phyloP scores from a whole-genome alignment of 2,113 vertebrate genomes.

The Cardinalis cardinalis region DNA sequence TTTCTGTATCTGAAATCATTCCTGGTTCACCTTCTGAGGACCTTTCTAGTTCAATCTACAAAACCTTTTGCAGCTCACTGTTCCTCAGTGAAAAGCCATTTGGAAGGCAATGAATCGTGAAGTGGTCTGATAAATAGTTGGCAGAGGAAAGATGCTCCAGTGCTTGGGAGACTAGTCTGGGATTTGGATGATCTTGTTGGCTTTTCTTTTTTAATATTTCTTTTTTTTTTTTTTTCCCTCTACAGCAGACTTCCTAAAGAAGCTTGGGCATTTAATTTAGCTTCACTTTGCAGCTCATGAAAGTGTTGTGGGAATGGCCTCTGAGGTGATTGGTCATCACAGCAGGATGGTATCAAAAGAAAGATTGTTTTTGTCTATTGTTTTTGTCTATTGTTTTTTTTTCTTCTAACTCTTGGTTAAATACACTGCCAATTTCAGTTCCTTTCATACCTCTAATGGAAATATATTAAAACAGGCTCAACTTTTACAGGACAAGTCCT shows the following conservation, averaged over 20 bases:
- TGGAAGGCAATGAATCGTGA: slow-evolving; percentile 42
- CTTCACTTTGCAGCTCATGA: neutral
- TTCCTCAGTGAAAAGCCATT: slow-evolving; percentile 43
- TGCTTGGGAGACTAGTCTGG: neutral
- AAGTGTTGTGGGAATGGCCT: neutral
- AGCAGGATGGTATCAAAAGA: neutral
- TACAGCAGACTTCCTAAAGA: neutral
- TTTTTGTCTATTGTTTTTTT: neutral
- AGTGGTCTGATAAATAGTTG: slow-evolving; percentile 18
- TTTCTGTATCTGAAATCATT: slow-evolving; percentile 58
- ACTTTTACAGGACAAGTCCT: neutral
- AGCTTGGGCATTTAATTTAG: neutral
- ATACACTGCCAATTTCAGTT: neutral
- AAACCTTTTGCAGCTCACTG: slow-evolving; percentile 44
- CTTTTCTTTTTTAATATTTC: neutral
- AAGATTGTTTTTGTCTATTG: neutral
- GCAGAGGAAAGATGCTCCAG: slow-evolving; percentile 7
- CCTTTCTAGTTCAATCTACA: slow-evolving; percentile 65
- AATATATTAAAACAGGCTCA: neutral
- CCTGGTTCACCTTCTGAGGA: slow-evolving; percentile 42
- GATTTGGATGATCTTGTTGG: neutral
- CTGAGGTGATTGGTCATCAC: neutral
- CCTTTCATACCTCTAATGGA: neutral
- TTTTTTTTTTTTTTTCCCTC: neutral
- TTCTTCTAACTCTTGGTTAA: neutral